Evolutionary conservation across 2,113 vertebrate genomes (phyloP), one percentile per base, ranked within the genome.

Genomic region (Meles meles): DNA sequence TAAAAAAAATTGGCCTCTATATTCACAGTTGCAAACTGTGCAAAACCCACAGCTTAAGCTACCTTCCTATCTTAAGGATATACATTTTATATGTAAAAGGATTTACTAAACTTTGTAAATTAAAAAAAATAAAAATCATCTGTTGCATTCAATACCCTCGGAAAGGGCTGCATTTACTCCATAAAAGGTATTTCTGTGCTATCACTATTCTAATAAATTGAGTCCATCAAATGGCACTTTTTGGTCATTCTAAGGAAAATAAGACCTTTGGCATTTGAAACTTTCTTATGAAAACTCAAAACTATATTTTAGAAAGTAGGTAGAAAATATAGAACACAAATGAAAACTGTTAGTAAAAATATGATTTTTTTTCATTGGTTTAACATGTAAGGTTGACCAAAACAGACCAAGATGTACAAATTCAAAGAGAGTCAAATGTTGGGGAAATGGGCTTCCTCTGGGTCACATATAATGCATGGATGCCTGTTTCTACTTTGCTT

Each of bases 221-320:
- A 77, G 12, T 63, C 57, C 76, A 29, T 37, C 15, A 76, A 86
- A 59, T 82, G 57, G 12, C 23, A 42, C 17, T 29, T 88, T 96
- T 95, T 65, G 12, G 29, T 67, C 25, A 79, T 84, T 91, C 42
- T 81, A 52, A 59, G 27, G 59, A 89, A 92, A 94, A 92, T 52
- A 34, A 44, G 61, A 69, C n/a, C 63, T 76, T 37, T 79, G 29
- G 13, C 31, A 76, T 71, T 80, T 87, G 63, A 84, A 55, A 52
- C 1, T 25, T 14, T 83, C 23, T 34, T 52, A 85, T 23, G 83
- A 88, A 90, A 96, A 63, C 85, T 88, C 12, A 88, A 80, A 96
- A 93, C 84, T 85, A 11, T n/a, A 84, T 31, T 95, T 94, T 77
- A 27, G 49, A 88, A 94, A 80, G 9, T n/a, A 69, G 37, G 8